Evolutionary conservation across 2,113 vertebrate genomes (phyloP).

Genomic region (Lamprologus speciosus): DNA sequence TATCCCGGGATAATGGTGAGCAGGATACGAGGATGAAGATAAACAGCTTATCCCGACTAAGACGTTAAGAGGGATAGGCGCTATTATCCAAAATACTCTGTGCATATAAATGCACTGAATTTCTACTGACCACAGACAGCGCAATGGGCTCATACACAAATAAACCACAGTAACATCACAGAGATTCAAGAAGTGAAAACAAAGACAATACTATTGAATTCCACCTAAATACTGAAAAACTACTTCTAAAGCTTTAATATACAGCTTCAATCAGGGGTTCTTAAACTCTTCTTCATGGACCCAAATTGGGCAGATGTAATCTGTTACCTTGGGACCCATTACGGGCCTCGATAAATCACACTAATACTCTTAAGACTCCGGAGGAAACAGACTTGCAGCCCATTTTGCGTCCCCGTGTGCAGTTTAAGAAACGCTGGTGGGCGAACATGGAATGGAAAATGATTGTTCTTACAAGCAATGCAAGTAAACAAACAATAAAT

Average conservation of each 20-base stretch:
- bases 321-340: not conserved
- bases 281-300: slow-evolving; percentile 45
- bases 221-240: slow-evolving; percentile 82
- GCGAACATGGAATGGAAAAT: slow-evolving; percentile 74
- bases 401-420: not conserved
- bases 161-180: slow-evolving; percentile 79
- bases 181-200: slow-evolving; percentile 76
- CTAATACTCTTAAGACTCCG: not conserved
- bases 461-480: slow-evolving; percentile 92
- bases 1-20: slow-evolving; percentile 15
- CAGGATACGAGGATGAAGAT: slow-evolving; percentile 25
- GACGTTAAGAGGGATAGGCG: slow-evolving; percentile 27
- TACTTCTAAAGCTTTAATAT: slow-evolving; percentile 80
- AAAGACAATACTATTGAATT: slow-evolving; percentile 78
- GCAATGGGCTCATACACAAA: slow-evolving; percentile 56
- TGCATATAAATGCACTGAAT: slow-evolving; percentile 20
- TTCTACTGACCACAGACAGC: slow-evolving; percentile 41
- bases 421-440: slow-evolving; percentile 64
- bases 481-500: slow-evolving; percentile 99
- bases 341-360: not conserved
- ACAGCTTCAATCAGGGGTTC: slow-evolving; percentile 54
- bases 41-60: slow-evolving; percentile 35
- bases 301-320: not conserved
- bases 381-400: not conserved
- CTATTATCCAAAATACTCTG: slow-evolving; percentile 27